These are phyloP conservation scores for Cantharis rufa DNA, from an alignment of 2,888 invertebrate genomes.

Conservation along the genomic window DNA sequence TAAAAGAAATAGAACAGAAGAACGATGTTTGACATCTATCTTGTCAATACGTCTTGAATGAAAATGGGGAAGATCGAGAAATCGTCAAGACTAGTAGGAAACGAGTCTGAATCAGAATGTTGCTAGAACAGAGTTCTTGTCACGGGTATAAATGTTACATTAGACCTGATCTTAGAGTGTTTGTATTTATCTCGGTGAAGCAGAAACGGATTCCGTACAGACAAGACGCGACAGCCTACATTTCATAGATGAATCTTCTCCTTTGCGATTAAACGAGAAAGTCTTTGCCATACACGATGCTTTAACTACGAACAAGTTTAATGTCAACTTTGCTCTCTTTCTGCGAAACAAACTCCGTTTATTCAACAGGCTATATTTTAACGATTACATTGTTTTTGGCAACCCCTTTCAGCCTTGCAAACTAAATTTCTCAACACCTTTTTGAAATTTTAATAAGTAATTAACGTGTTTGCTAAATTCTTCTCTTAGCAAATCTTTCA, in stretches of 20 bases:
- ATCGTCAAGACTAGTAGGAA: slow-evolving; percentile 41
- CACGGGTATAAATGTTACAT: slow-evolving; percentile 47
- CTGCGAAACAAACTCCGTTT: not conserved
- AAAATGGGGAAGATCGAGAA: slow-evolving; percentile 35
- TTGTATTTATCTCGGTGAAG: slow-evolving; percentile 45
- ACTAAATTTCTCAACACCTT: not conserved
- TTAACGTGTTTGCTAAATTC: not conserved
- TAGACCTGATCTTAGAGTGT: slow-evolving; percentile 46
- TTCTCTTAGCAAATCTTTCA: not conserved
- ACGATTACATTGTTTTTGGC: not conserved
- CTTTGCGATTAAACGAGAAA: slow-evolving; percentile 27
- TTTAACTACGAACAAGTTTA: not conserved
- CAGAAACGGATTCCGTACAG: slow-evolving; percentile 42
- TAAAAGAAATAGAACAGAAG: slow-evolving; percentile 39
- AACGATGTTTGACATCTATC: slow-evolving; percentile 50
- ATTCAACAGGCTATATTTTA: not conserved
- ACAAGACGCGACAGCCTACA: slow-evolving; percentile 40
- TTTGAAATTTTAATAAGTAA: not conserved
- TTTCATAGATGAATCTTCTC: slow-evolving; percentile 37
- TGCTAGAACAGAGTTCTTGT: slow-evolving; percentile 41
- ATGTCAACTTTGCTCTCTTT: not conserved
- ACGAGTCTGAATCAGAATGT: slow-evolving; percentile 43
- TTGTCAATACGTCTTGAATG: slow-evolving; percentile 42
- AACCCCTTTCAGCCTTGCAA: not conserved
- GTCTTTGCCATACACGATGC: slow-evolving; percentile 3